Percentiles rank a stretch among this genome's conserved stretches.
Evolutionary conservation across 1,140 invertebrate species (phyloP).

Genomic region (Neoseiulus cucumeris): DNA sequence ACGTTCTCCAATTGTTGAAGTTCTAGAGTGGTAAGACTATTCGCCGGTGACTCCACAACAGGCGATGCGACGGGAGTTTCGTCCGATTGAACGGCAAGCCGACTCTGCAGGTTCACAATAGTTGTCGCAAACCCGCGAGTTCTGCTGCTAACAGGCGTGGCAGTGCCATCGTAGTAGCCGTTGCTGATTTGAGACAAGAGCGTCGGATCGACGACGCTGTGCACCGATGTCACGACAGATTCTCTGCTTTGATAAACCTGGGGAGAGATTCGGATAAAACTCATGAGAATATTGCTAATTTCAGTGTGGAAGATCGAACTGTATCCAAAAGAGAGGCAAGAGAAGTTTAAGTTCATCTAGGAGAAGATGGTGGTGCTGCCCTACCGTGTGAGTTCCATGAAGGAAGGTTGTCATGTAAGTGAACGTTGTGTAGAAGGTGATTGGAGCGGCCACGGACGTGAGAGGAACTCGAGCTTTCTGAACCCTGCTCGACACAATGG

Average conservation of each 20-base stretch:
- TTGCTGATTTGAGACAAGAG: conserved; percentile 2
- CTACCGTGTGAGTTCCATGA: conserved; percentile 3
- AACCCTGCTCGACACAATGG: neutral
- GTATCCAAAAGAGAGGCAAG: no score
- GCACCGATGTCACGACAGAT: neutral
- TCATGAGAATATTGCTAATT: no score
- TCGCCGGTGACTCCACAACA: neutral
- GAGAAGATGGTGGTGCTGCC: neutral
- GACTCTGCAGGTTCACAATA: conserved; percentile 3
- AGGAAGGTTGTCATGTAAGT: neutral
- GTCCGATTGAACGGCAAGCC: neutral
- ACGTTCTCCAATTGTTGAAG: neutral
- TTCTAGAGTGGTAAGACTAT: neutral
- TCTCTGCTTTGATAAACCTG: conserved; percentile 5
- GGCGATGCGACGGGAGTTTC: neutral
- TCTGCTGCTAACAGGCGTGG: neutral
- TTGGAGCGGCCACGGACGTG: neutral
- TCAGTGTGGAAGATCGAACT: no score
- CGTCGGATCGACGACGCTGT: neutral
- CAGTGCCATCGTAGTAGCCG: neutral
- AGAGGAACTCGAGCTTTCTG: neutral
- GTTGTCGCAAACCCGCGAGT: neutral
- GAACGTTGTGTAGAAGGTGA: conserved; percentile 3
- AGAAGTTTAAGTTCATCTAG: no score
- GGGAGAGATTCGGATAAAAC: no score